Percentiles rank a stretch among this genome's conserved stretches.
These are phyloP conservation scores for Cerastis leucographa DNA, from an alignment of 2,888 invertebrate species.

Conservation along the genomic window DNA sequence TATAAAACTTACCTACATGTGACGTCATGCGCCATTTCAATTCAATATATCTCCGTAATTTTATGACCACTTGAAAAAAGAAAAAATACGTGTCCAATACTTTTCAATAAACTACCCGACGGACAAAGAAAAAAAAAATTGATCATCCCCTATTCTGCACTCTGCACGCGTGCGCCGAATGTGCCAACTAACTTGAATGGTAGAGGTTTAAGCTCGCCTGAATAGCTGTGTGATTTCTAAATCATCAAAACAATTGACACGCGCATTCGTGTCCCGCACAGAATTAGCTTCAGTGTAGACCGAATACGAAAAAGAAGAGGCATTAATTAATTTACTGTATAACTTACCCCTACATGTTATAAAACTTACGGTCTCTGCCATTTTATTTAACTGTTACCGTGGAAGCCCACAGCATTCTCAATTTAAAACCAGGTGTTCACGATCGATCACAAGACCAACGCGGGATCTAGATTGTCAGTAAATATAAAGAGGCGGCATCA, in stretches of 20 bases:
- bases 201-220: neutral
- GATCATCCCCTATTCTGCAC: too few species aligned
- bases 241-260: neutral
- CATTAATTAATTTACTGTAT: neutral
- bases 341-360: too few species aligned
- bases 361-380: too few species aligned
- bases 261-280: neutral
- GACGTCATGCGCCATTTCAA: too few species aligned
- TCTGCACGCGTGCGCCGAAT: neutral
- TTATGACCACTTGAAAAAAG: too few species aligned
- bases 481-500: conserved; percentile 4
- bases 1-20: too few species aligned
- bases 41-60: too few species aligned
- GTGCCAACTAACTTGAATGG: neutral
- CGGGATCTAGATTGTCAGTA: neutral
- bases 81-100: too few species aligned
- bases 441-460: neutral
- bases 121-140: too few species aligned
- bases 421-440: neutral
- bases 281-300: neutral
- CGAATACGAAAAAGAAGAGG: neutral
- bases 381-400: neutral
- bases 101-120: too few species aligned
- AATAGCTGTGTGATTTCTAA: neutral
- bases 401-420: neutral